Evolutionary conservation across 2,888 invertebrate genomes (phyloP).

Genomic region (Dicycla oo): DNA sequence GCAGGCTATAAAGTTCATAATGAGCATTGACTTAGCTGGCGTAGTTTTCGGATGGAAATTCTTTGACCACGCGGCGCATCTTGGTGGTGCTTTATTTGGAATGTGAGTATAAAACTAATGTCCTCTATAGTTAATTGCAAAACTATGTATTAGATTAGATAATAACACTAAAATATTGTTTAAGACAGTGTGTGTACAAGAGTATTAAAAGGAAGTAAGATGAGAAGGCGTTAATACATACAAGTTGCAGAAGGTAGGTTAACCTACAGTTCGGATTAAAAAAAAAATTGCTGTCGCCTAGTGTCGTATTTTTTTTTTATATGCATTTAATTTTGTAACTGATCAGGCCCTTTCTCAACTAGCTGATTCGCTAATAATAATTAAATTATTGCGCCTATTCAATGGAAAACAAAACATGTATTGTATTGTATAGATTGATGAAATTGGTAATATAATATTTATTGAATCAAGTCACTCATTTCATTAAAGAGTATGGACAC

Average conservation of each 20-base stretch:
- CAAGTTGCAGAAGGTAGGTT: conserved; percentile 34
- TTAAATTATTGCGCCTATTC: background rate
- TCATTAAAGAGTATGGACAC: too few species aligned
- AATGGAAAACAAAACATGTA: too few species aligned
- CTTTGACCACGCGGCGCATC: conserved; percentile 99
- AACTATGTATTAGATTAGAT: conserved; percentile 20
- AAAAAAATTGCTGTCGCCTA: too few species aligned
- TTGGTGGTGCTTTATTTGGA: conserved; percentile 98
- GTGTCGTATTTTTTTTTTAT: too few species aligned
- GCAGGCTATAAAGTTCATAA: conserved; percentile 96
- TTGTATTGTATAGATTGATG: too few species aligned
- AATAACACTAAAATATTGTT: conserved; percentile 52
- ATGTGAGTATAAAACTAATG: conserved; percentile 91
- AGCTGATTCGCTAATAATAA: background rate
- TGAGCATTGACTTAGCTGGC: conserved; percentile 96
- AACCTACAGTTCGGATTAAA: background rate
- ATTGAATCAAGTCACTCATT: too few species aligned
- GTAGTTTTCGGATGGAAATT: conserved; percentile 96
- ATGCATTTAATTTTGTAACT: background rate
- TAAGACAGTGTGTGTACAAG: conserved; percentile 39
- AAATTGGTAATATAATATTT: too few species aligned
- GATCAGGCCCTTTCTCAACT: background rate
- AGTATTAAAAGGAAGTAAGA: conserved; percentile 25
- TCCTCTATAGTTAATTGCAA: background rate
- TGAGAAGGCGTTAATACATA: conserved; percentile 13